These are phyloP conservation scores for Vanessa atalanta DNA, from an alignment of 1,140 invertebrate species.

Conservation along the genomic window DNA sequence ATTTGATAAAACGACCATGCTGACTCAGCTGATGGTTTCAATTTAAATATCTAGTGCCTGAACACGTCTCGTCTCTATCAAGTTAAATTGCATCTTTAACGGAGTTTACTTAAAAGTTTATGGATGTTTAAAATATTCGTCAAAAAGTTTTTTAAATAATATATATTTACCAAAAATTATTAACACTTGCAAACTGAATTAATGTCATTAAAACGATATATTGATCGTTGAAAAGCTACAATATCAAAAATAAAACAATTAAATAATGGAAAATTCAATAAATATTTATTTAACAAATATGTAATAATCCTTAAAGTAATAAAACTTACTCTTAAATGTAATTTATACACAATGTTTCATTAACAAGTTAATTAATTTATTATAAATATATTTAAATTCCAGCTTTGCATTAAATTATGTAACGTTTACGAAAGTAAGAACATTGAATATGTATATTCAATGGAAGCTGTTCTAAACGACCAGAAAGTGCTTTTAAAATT, in stretches of 20 bases:
- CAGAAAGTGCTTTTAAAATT: constrained; percentile 21
- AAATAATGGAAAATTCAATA: too few relatives aligned
- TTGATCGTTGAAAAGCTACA: too few relatives aligned
- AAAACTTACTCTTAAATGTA: too few relatives aligned
- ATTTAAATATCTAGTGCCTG: constrained; percentile 27
- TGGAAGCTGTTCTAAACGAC: constrained; percentile 1
- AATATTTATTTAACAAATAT: too few relatives aligned
- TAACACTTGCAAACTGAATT: too few relatives aligned
- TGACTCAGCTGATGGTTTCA: constrained; percentile 23
- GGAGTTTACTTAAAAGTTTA: constrained; percentile 26
- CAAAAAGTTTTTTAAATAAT: background rate
- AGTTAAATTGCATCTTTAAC: constrained; percentile 33
- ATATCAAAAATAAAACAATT: too few relatives aligned
- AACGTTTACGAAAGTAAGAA: background rate
- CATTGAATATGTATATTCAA: constrained; percentile 10
- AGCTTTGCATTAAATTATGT: background rate
- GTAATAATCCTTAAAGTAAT: too few relatives aligned
- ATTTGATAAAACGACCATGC: constrained; percentile 28
- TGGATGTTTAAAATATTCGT: constrained; percentile 21
- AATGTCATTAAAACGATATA: too few relatives aligned
- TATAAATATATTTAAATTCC: too few relatives aligned
- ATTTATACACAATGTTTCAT: too few relatives aligned
- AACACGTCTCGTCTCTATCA: constrained; percentile 25
- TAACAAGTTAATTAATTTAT: too few relatives aligned
- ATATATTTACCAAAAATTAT: background rate